Percentiles rank a stretch among this genome's conserved stretches.
Evolutionary conservation across 2,888 invertebrate genomes (phyloP).

Genomic region (Hemaris fuciformis): DNA sequence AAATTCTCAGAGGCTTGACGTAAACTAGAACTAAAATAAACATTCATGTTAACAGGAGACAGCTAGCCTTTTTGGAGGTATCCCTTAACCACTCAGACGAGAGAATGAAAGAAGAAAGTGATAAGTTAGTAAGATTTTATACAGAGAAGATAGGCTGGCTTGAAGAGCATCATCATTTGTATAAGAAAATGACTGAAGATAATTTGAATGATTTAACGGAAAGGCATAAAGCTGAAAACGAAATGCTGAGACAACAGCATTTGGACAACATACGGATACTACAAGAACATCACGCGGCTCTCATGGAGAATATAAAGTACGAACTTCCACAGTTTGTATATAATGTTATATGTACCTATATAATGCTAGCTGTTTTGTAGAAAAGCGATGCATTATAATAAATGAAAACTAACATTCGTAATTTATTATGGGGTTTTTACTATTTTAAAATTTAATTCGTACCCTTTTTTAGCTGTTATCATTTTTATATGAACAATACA

Average conservation of each 20-base stretch:
- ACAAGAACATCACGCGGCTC: conserved; percentile 74
- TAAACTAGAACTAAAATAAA: no score
- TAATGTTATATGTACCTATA: no score
- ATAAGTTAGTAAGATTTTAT: conserved; percentile 71
- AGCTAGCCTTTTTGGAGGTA: conserved; percentile 80
- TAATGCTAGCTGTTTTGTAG: no score
- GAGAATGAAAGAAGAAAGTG: conserved; percentile 82
- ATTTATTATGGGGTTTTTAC: no score
- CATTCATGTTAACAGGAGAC: conserved; percentile 63
- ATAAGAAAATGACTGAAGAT: conserved; percentile 76
- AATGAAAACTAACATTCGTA: no score
- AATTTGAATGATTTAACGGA: conserved; percentile 71
- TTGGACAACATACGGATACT: conserved; percentile 65
- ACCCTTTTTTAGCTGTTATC: no score
- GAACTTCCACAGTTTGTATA: no score
- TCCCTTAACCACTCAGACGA: conserved; percentile 80
- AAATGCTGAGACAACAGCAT: conserved; percentile 71
- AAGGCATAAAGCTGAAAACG: conserved; percentile 66
- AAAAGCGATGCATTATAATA: no score
- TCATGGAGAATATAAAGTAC: conserved; percentile 82
- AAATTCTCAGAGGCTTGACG: no score
- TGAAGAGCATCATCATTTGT: conserved; percentile 75
- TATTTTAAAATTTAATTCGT: no score
- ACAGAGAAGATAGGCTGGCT: conserved; percentile 76
- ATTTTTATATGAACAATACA: no score